Percentiles rank a stretch among this genome's conserved stretches.
Conservation (phyloP, 2,888 invertebrate species). For the Trachelus tabidus region DNA sequence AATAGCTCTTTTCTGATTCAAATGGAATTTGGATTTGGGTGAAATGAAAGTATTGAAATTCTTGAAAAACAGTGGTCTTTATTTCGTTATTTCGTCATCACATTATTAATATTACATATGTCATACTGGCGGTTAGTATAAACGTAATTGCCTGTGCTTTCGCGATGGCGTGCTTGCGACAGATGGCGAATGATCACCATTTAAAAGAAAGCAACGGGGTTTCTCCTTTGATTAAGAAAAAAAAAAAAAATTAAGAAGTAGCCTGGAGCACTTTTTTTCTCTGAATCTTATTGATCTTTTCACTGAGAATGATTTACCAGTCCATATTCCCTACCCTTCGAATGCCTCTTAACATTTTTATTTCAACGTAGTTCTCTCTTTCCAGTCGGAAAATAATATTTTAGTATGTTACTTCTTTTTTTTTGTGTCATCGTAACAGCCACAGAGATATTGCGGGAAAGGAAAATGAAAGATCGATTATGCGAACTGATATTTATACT, state of each 20-base stretch:
- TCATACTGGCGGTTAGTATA: neutral
- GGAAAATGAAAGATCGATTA: neutral
- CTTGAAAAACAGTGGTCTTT: conserved; percentile 49
- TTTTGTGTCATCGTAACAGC: too few species aligned
- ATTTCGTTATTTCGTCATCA: conserved; percentile 41
- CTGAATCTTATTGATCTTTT: neutral
- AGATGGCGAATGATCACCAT: neutral
- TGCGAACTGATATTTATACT: neutral
- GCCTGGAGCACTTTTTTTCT: neutral
- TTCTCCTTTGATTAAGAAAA: neutral
- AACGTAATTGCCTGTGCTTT: neutral
- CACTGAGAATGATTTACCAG: neutral
- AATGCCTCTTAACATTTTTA: too few species aligned
- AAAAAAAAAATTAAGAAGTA: neutral
- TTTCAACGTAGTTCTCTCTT: too few species aligned
- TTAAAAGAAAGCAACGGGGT: neutral
- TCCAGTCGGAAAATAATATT: too few species aligned
- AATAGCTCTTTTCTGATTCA: neutral
- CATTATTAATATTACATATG: conserved; percentile 14
- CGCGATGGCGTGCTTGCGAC: neutral
- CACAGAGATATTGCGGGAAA: too few species aligned
- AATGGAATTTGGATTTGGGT: neutral
- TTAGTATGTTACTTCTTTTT: too few species aligned
- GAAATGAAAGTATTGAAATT: neutral
- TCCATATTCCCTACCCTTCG: too few species aligned